phyloP scores from a whole-genome alignment of 2,797 vertebrate genomes.

The Tokudaia muenninki region DNA sequence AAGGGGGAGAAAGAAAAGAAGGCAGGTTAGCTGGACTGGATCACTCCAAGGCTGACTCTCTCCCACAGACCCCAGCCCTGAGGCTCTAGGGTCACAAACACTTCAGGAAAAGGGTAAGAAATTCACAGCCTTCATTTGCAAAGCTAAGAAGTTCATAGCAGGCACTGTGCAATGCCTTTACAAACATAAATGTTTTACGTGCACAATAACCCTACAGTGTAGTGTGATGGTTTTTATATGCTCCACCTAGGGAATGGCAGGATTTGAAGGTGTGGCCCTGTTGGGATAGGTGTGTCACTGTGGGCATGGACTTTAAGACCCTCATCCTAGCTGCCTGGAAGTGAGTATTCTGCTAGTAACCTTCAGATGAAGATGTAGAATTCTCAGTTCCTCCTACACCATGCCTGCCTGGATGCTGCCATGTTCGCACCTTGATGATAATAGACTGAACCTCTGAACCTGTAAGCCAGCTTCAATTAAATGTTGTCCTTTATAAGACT shows the following conservation, averaged over 20 bases:
- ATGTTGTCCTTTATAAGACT: background rate
- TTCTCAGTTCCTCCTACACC: background rate
- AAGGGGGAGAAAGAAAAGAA: background rate
- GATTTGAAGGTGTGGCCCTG: background rate
- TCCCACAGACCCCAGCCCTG: background rate
- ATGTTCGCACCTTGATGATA: background rate
- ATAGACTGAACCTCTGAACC: background rate
- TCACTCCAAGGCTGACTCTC: background rate
- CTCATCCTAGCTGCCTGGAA: background rate
- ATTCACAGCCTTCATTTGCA: background rate
- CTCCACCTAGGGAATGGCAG: background rate
- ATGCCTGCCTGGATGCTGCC: background rate
- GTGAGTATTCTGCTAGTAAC: background rate
- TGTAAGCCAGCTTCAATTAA: background rate
- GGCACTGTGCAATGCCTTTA: background rate
- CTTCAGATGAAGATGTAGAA: background rate
- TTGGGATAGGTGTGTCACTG: background rate
- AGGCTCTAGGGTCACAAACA: background rate
- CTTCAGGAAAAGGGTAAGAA: background rate
- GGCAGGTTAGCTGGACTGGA: slow-evolving; percentile 9
- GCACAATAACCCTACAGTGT: background rate
- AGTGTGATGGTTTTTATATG: background rate
- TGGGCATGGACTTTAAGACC: background rate
- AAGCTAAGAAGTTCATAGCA: background rate
- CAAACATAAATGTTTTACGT: background rate